Conservation (phyloP, 1,140 invertebrate species). For the Drosophila seguyi region DNA sequence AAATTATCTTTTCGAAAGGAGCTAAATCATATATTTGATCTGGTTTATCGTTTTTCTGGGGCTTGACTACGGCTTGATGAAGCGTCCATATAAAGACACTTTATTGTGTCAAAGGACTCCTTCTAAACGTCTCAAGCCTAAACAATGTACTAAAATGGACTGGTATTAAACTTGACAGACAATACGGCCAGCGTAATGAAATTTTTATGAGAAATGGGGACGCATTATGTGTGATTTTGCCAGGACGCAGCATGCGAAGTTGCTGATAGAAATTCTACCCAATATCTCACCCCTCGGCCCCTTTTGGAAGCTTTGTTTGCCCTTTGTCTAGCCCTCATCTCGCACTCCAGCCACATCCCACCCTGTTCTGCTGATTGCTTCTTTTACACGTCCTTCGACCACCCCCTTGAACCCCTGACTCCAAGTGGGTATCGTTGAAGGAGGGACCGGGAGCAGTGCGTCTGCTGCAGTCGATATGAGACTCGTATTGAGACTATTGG, state of each 20-base stretch:
- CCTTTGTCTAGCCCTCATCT: constrained; percentile 42
- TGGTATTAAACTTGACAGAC: constrained; percentile 35
- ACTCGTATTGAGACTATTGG: constrained; percentile 35
- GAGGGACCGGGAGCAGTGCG: neutral
- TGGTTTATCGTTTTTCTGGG: neutral
- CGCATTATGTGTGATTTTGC: constrained; percentile 62
- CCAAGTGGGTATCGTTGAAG: constrained; percentile 3
- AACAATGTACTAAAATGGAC: constrained; percentile 16
- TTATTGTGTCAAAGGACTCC: neutral
- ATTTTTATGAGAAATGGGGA: constrained; percentile 67
- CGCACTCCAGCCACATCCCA: constrained; percentile 8
- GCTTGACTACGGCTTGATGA: neutral
- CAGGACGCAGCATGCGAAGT: constrained; percentile 34
- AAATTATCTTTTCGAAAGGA: neutral
- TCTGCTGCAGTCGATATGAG: constrained; percentile 6
- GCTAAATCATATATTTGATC: no score
- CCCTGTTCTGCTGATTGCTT: constrained; percentile 52
- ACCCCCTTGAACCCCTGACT: neutral
- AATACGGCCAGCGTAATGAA: constrained; percentile 51
- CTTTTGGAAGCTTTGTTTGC: constrained; percentile 57
- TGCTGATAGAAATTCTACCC: constrained; percentile 35
- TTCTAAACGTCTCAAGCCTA: neutral
- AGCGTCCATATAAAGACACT: neutral
- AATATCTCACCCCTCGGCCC: neutral
- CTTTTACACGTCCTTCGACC: constrained; percentile 44